These are phyloP conservation scores for Meteorus colon DNA, from an alignment of 2,888 invertebrate species.

Conservation along the genomic window DNA sequence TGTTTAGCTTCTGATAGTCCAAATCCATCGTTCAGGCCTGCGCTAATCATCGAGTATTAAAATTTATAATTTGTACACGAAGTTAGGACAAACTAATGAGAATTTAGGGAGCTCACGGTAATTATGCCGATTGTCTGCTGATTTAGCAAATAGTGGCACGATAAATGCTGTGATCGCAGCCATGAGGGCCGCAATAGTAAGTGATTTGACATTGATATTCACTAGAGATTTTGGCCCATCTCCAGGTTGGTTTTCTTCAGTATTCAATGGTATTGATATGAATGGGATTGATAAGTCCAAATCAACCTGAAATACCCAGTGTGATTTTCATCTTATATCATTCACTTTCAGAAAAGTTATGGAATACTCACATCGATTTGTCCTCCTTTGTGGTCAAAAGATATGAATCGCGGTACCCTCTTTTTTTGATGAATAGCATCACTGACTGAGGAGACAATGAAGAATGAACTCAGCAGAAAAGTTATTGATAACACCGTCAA, in stretches of 20 bases:
- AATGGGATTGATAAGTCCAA: constrained; percentile 81
- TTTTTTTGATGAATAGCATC: constrained; percentile 7
- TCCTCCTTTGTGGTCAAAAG: constrained; percentile 76
- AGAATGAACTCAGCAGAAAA: constrained; percentile 38
- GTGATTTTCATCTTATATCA: background rate
- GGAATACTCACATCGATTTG: constrained; percentile 76
- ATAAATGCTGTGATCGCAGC: constrained; percentile 76
- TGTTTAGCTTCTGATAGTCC: constrained; percentile 59
- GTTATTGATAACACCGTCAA: constrained; percentile 23
- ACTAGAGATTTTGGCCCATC: constrained; percentile 74
- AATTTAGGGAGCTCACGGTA: constrained; percentile 48
- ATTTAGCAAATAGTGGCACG: constrained; percentile 72
- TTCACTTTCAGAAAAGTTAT: background rate
- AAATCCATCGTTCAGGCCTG: constrained; percentile 58
- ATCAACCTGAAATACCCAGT: constrained; percentile 75
- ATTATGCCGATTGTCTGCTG: constrained; percentile 50
- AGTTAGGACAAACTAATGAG: background rate
- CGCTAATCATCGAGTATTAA: constrained; percentile 13
- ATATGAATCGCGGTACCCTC: constrained; percentile 73
- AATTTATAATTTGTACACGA: constrained; percentile 17
- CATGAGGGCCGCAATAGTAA: constrained; percentile 77
- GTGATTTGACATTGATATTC: constrained; percentile 78
- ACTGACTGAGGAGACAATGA: constrained; percentile 2
- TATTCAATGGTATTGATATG: constrained; percentile 79
- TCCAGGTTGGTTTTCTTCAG: constrained; percentile 70